Evolutionary conservation across 2,888 invertebrate species (phyloP), one percentile per base, ranked within the genome.

Genomic region (Parapristionchus giblindavisi): DNA sequence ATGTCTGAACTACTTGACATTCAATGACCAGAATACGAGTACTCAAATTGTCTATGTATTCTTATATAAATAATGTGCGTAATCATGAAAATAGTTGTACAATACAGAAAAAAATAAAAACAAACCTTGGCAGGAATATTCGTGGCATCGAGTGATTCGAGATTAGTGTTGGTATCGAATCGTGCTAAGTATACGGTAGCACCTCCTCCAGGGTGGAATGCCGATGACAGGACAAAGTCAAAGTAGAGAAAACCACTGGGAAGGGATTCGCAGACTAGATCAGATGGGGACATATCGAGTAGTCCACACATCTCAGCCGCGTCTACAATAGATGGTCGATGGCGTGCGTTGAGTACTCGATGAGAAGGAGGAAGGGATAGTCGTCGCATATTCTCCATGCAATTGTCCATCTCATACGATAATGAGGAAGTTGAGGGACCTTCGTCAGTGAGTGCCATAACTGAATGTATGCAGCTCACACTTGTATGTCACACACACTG

Each of bases 251-350:
- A 80, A 11, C 86, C 84, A 27, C 75, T 76, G 43, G 80, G 77
- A 8, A 38, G 68, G 34, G 84, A 75, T 70, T 86, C 86, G 75
- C 80, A 85, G 36, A 86, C 86, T 38, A 86, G 80, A 77, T 86
- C 86, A 1, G 85, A 85, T 4, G 86, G 82, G 43, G 79, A 83
- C 66, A 86, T 79, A 51, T 81, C 77, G 32, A 86, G 78, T 8
- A 86, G 80, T 8, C 86, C 86, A 17, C 84, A 84, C 56, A 79
- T 79, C 56, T 82, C 81, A 24, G 86, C 86, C n/a, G 84, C 76
- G 38, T 86, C 85, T 74, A 86, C 80, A 61, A 86, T 79, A 34
- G 86, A 85, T 54, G 80, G 81, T 61, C 83, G 75, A n/a, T 79
- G 81, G 29, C 78, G 65, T 32, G 48, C 34, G 6, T 43, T 68